A percentile compares a stretch with the other conserved stretches of the same genome.
Conservation (phyloP, 2,797 vertebrate genomes). For the Malacoraja senta region DNA sequence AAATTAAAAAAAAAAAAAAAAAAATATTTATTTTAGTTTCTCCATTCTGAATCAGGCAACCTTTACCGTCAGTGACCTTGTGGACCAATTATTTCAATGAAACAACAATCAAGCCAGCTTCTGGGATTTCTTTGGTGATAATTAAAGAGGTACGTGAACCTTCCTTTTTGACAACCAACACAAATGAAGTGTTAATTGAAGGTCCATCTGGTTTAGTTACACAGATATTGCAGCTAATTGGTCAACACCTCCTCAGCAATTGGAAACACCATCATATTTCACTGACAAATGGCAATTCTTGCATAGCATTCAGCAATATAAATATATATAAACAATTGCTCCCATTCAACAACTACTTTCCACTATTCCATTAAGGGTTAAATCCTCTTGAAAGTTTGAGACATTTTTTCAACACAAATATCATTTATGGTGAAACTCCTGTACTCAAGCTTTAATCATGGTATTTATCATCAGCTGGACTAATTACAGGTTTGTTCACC, state of each 20-base stretch:
- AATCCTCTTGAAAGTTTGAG: not conserved
- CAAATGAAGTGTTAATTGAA: constrained; percentile 28
- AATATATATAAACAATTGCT: not conserved
- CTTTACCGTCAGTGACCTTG: not conserved
- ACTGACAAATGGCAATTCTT: not conserved
- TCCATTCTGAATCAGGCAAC: not conserved
- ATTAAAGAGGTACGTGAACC: not conserved
- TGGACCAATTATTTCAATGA: not conserved
- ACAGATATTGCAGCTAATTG: not conserved
- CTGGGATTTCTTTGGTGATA: not conserved
- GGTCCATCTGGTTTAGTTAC: not conserved
- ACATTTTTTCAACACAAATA: not conserved
- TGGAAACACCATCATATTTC: not conserved
- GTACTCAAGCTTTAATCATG: constrained; percentile 10
- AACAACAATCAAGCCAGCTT: constrained; percentile 4
- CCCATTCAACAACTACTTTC: not conserved
- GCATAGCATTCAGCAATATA: not conserved
- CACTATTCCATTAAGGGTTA: not conserved
- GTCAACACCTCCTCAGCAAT: constrained; percentile 18
- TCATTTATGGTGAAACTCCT: not conserved
- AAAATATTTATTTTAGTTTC: not conserved
- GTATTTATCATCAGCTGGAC: constrained; percentile 22
- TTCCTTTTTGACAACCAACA: not conserved
- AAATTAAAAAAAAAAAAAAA: no score
- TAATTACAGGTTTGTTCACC: not conserved